These are phyloP conservation scores for Colistium nudipinnis DNA, from an alignment of 2,113 vertebrate species.

Conservation along the genomic window DNA sequence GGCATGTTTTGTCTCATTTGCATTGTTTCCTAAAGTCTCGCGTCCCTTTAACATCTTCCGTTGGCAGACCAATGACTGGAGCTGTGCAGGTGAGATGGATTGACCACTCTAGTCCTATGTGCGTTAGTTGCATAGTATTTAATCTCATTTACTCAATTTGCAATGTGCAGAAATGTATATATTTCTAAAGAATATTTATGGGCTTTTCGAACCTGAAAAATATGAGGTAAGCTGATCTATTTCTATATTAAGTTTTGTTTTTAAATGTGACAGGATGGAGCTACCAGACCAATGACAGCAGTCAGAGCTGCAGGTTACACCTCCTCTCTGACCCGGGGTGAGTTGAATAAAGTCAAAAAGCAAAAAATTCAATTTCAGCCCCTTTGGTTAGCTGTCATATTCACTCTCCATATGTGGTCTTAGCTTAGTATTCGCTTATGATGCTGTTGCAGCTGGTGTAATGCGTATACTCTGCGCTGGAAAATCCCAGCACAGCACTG, in stretches of 20 bases:
- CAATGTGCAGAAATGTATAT: too few relatives aligned
- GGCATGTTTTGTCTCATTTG: background rate
- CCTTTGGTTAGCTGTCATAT: too few relatives aligned
- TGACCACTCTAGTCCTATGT: background rate
- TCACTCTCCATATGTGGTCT: background rate
- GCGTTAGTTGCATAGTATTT: background rate
- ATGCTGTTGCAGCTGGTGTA: background rate
- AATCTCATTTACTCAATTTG: too few relatives aligned
- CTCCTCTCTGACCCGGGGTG: conserved; percentile 87
- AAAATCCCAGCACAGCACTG: too few relatives aligned
- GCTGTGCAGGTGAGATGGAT: conserved; percentile 86
- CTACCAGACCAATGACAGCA: conserved; percentile 94
- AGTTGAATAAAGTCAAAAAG: conserved; percentile 4
- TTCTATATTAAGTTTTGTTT: too few relatives aligned
- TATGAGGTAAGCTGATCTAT: too few relatives aligned
- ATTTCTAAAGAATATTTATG: background rate
- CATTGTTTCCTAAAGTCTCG: conserved; percentile 81
- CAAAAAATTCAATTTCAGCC: background rate
- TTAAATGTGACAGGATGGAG: conserved; percentile 86
- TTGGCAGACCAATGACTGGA: conserved; percentile 92
- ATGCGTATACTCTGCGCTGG: too few relatives aligned
- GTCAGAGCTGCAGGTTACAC: conserved; percentile 94
- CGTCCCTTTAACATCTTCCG: conserved; percentile 84
- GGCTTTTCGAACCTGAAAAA: too few relatives aligned
- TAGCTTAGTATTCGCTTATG: background rate